These are phyloP conservation scores for Silvanus unidentatus DNA, from an alignment of 2,888 invertebrate species.

Conservation along the genomic window DNA sequence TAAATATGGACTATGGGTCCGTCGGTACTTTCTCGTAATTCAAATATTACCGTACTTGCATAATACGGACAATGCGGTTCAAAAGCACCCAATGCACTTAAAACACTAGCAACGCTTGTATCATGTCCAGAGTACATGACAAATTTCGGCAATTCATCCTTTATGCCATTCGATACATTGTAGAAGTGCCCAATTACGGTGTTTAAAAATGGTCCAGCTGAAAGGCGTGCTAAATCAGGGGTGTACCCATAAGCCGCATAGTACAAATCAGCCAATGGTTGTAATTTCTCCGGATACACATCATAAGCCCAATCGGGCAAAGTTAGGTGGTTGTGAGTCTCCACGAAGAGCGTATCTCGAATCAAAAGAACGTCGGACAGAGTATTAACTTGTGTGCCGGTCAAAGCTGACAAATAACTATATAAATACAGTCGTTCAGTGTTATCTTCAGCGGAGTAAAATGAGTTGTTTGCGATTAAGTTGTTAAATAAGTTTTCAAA, in stretches of 20 bases:
- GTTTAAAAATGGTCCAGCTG: constrained; percentile 40
- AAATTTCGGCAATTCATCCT: constrained; percentile 47
- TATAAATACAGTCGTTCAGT: constrained; percentile 55
- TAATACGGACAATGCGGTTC: constrained; percentile 59
- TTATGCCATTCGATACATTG: not conserved
- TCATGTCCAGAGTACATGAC: constrained; percentile 74
- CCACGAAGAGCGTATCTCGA: constrained; percentile 59
- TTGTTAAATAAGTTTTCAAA: constrained; percentile 10
- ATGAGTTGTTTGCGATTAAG: constrained; percentile 14
- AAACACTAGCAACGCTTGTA: constrained; percentile 61
- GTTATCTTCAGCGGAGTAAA: constrained; percentile 47
- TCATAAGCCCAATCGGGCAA: constrained; percentile 28
- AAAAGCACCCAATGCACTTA: constrained; percentile 62
- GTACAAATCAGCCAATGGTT: constrained; percentile 48
- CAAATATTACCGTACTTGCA: constrained; percentile 60
- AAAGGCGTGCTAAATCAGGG: constrained; percentile 50
- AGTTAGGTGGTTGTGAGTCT: constrained; percentile 52
- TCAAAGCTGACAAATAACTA: constrained; percentile 54
- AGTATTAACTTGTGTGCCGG: constrained; percentile 44
- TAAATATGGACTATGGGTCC: constrained; percentile 11
- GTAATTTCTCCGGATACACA: constrained; percentile 54
- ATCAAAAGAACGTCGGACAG: constrained; percentile 33
- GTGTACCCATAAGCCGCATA: constrained; percentile 51
- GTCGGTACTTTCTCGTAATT: constrained; percentile 48
- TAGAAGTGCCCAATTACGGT: constrained; percentile 1